These are phyloP conservation scores for Elysia crispata DNA, from an alignment of 2,888 invertebrate genomes.

Conservation along the genomic window DNA sequence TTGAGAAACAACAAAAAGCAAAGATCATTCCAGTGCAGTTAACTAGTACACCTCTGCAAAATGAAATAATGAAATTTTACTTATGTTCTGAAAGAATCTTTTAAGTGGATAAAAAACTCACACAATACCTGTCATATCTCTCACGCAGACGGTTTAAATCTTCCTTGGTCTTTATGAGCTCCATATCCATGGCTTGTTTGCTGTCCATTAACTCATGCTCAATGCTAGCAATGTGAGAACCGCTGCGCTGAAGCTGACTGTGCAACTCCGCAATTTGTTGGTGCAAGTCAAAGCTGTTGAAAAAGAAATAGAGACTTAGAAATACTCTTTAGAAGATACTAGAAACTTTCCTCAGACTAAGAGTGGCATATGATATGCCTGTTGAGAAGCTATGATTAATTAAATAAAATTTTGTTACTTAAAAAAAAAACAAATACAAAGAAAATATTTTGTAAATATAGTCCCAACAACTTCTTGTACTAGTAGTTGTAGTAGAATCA, in stretches of 20 bases:
- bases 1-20: no score
- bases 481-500: no score
- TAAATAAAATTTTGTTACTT: neutral
- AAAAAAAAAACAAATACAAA: neutral
- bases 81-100: no score
- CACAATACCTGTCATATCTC: slow-evolving; percentile 94
- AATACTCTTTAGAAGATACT: neutral
- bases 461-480: neutral
- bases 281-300: slow-evolving; percentile 83
- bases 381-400: no score
- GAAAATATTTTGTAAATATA: neutral
- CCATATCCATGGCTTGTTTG: slow-evolving; percentile 83
- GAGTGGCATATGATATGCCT: neutral
- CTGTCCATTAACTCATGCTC: slow-evolving; percentile 91
- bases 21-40: no score
- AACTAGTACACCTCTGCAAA: no score
- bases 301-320: neutral
- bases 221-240: slow-evolving; percentile 89
- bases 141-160: slow-evolving; percentile 93
- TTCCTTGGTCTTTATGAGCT: slow-evolving; percentile 86
- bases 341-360: neutral
- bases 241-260: slow-evolving; percentile 88
- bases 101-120: no score
- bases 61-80: no score
- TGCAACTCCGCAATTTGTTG: slow-evolving; percentile 92